Base-by-base conservation (phyloP, 2,797 vertebrate species). In the Sebastolobus altivelis region DNA sequence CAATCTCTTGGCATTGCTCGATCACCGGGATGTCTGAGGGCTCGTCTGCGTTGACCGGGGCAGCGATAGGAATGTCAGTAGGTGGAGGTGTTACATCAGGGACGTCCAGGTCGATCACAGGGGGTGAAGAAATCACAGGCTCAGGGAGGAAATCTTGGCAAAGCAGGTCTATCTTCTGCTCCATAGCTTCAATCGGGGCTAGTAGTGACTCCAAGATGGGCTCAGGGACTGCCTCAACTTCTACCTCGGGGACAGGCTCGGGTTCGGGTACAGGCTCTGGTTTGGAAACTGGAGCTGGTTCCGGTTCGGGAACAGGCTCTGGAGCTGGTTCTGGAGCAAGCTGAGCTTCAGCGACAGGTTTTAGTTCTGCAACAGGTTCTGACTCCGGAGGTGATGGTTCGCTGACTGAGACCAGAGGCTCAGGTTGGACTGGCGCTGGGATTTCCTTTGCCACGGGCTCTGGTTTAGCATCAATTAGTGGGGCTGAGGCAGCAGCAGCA, bases 91-190 rank as follows among this genome's bases (percentile, higher is more conserved):
- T 63, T 10, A 74, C 38, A 25, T 92, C 87, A 16, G 66, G 69
- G 27, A 68, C 43, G 20, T 31, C 61, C 12, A 78, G 58, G 69
- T 90, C 62, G 9, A 88, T 73, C 73, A 88, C 52, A 73, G 84
- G 61, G 14, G 61, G 12, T 18, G 81, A 78, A 37, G 22, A 27
- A 66, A 79, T 49, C 63, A 10, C 38, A 3, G 80, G 79, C 46
- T 95, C 90, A 2, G 88, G 77, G 60, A 89, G 59, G 18, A 85
- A 62, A 38, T 91, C 92, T 68, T 87, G 83, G 43, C 65, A 72
- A n/a, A 88, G 55, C 40, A 84, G 83, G 59, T 90, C 87, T 43
- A 38, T n/a, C 35, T 79, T 72, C 72, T 71, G 40, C 60, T 84
- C 88, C 54, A 61, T 54, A 33, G 33, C 60, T 37, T 84, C 71